A percentile compares a stretch with the other conserved stretches of the same genome.
Conservation (phyloP, 2,113 vertebrate genomes). For the Platanista minor region DNA sequence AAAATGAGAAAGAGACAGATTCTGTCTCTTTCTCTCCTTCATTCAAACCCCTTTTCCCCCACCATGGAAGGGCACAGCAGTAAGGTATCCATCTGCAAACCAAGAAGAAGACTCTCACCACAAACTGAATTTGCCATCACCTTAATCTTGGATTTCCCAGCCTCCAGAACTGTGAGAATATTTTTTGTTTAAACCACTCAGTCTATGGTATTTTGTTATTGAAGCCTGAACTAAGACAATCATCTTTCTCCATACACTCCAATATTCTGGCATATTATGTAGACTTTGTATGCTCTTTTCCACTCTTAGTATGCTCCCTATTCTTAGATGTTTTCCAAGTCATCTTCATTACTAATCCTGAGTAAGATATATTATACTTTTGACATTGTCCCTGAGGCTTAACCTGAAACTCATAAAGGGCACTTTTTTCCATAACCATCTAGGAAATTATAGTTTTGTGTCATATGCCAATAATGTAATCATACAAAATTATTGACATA, state of each 20-base stretch:
- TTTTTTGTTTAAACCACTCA: neutral
- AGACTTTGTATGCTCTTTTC: neutral
- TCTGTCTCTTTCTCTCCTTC: neutral
- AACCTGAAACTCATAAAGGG: neutral
- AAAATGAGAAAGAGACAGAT: neutral
- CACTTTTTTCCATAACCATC: neutral
- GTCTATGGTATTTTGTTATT: neutral
- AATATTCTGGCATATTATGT: neutral
- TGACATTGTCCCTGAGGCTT: neutral
- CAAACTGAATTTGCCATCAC: neutral
- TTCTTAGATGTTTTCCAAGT: neutral
- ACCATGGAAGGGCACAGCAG: neutral
- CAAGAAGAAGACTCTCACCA: neutral
- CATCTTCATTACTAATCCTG: neutral
- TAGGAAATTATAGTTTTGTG: neutral
- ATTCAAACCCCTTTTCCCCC: no score
- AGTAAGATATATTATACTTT: neutral
- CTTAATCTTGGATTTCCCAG: neutral
- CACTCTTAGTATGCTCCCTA: neutral
- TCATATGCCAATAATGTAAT: neutral
- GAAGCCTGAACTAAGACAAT: neutral
- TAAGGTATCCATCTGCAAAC: neutral
- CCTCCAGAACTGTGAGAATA: neutral
- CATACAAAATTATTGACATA: neutral
- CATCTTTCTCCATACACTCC: neutral